Percentiles rank a stretch among this genome's conserved stretches.
Evolutionary conservation across 2,797 vertebrate species (phyloP).

Genomic region (Urocyon cinereoargenteus): DNA sequence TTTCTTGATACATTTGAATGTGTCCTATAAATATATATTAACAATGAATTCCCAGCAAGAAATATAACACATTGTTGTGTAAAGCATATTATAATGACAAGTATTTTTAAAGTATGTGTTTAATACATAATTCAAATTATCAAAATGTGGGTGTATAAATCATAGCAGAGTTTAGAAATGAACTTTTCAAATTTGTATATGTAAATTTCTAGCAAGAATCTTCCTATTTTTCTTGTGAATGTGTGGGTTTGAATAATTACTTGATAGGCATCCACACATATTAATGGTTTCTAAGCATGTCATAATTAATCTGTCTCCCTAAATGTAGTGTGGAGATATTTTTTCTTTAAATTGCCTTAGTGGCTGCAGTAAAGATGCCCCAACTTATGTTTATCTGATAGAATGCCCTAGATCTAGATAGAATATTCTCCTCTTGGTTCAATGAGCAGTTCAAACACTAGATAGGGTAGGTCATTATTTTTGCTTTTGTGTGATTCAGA

Average conservation of each 20-base stretch:
- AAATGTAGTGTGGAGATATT: neutral
- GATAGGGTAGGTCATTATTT: neutral
- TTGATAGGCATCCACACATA: constrained; percentile 76
- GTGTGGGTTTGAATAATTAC: constrained; percentile 75
- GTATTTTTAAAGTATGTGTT: constrained; percentile 79
- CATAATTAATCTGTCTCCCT: constrained; percentile 72
- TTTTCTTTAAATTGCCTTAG: constrained; percentile 54
- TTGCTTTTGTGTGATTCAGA: constrained; percentile 4
- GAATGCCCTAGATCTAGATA: neutral
- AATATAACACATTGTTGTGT: constrained; percentile 74
- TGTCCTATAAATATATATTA: constrained; percentile 73
- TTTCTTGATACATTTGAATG: constrained; percentile 63
- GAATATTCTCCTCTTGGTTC: constrained; percentile 9
- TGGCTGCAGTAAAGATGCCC: neutral
- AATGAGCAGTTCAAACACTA: neutral
- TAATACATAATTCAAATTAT: constrained; percentile 81
- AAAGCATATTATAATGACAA: constrained; percentile 73
- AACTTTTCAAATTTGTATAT: constrained; percentile 77
- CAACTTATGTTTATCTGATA: neutral
- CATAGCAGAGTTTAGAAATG: constrained; percentile 74
- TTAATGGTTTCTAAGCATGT: constrained; percentile 72
- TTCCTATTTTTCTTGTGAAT: constrained; percentile 65
- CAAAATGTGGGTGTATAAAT: constrained; percentile 78
- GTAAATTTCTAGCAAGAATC: constrained; percentile 75
- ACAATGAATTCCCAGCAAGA: constrained; percentile 73